Conservation (phyloP, 37 sponge, comb jelly and placozoan genomes). For the Ephydatia muelleri region DNA sequence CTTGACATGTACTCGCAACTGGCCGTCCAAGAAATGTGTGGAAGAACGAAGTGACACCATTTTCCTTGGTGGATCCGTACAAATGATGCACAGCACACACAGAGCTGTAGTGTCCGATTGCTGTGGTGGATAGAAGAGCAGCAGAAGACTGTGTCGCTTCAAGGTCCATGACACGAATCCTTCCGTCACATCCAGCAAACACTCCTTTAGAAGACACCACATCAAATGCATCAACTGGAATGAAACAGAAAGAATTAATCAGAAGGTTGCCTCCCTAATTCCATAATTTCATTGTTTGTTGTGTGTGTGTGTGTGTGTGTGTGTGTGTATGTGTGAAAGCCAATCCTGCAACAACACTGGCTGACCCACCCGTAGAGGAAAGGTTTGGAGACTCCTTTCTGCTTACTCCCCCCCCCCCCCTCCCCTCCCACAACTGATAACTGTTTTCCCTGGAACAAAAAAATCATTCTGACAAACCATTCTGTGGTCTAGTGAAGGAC, state of each 20-base stretch:
- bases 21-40: conserved; percentile 45
- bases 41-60: conserved; percentile 50
- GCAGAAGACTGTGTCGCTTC: neutral
- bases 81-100: conserved; percentile 29
- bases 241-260: no score
- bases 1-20: neutral
- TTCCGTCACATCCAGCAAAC: conserved; percentile 34
- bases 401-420: no score
- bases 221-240: conserved; percentile 23
- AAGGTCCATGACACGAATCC: conserved; percentile 4
- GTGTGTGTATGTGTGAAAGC: no score
- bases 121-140: neutral
- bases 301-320: no score
- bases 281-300: no score
- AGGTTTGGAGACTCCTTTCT: no score
- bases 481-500: neutral
- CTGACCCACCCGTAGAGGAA: no score
- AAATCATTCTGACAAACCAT: no score
- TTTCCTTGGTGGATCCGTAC: conserved; percentile 4
- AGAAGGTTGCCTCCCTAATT: no score
- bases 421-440: no score
- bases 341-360: no score
- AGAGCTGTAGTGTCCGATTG: neutral
- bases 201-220: conserved; percentile 19
- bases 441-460: no score